These are phyloP conservation scores for Corythoichthys haematopterus DNA, from an alignment of 2,113 vertebrate species.

Conservation along the genomic window DNA sequence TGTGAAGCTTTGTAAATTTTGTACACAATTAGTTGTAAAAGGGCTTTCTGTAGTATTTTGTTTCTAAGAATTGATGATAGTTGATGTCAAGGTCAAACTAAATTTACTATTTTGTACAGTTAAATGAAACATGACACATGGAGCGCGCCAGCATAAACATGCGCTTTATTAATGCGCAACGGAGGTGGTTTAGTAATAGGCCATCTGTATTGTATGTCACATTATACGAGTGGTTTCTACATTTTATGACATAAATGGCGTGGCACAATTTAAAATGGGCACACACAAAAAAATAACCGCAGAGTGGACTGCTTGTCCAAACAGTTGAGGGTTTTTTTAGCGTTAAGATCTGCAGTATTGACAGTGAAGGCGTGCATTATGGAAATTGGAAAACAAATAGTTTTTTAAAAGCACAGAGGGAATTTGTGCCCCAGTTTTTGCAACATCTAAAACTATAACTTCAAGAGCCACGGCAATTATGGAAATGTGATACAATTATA, in stretches of 20 bases:
- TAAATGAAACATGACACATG: slow-evolving; percentile 11
- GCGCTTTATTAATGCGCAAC: slow-evolving; percentile 27
- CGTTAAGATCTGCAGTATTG: neutral
- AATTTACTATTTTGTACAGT: slow-evolving; percentile 21
- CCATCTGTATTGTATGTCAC: slow-evolving; percentile 5
- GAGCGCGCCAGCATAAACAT: slow-evolving; percentile 11
- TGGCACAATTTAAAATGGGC: neutral
- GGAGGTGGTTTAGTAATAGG: slow-evolving; percentile 3
- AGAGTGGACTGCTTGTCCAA: slow-evolving; percentile 11
- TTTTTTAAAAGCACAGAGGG: neutral
- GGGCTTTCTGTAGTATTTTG: slow-evolving; percentile 53
- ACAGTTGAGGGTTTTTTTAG: neutral
- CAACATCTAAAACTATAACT: neutral
- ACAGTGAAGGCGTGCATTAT: neutral
- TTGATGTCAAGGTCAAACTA: slow-evolving; percentile 22
- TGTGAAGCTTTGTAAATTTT: slow-evolving; percentile 35
- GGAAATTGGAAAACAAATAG: neutral
- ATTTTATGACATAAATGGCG: slow-evolving; percentile 10
- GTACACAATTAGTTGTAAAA: slow-evolving; percentile 45
- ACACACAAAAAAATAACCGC: slow-evolving; percentile 1
- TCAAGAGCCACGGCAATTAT: neutral
- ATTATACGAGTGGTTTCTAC: slow-evolving; percentile 9
- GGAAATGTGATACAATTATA: neutral
- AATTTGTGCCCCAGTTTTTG: neutral
- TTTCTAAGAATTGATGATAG: slow-evolving; percentile 28